Percentiles rank a stretch among this genome's conserved stretches.
Conservation (phyloP, 1,140 invertebrate genomes). For the Drosophila dunni region DNA sequence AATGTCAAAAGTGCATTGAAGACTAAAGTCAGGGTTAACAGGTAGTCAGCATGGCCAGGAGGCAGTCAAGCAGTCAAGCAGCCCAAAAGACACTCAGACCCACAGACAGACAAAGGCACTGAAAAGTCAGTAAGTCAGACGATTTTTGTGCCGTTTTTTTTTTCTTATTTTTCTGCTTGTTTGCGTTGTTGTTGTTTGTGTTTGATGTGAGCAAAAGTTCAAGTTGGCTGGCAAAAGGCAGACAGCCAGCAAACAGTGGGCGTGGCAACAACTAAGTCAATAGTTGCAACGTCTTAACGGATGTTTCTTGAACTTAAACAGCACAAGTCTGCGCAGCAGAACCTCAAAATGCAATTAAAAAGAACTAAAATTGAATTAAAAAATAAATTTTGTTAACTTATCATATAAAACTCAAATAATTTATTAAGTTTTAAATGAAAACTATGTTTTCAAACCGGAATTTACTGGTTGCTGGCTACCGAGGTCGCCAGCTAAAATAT, state of each 20-base stretch:
- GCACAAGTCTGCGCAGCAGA: background rate
- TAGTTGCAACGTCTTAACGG: constrained; percentile 35
- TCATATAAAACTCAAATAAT: background rate
- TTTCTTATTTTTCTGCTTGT: constrained; percentile 16
- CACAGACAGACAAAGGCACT: background rate
- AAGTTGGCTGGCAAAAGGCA: constrained; percentile 37
- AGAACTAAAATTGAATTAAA: background rate
- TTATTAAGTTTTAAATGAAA: background rate
- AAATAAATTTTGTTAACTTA: background rate
- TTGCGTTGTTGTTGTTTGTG: constrained; percentile 27
- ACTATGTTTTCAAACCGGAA: background rate
- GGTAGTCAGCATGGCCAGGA: constrained; percentile 38
- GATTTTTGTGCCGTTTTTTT: constrained; percentile 58
- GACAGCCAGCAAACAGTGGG: constrained; percentile 48
- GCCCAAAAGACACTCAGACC: constrained; percentile 28
- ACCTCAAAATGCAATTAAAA: constrained; percentile 35
- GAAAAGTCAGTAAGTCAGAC: constrained; percentile 52
- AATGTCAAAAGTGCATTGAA: constrained; percentile 82
- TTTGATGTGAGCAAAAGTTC: constrained; percentile 44
- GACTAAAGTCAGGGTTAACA: constrained; percentile 76
- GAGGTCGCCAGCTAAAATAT: background rate
- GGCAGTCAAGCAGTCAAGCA: constrained; percentile 18
- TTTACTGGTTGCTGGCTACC: too few relatives aligned
- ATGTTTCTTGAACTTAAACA: constrained; percentile 27
- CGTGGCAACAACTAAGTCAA: constrained; percentile 39